Percentiles rank a stretch among this genome's conserved stretches.
These are phyloP conservation scores for Jordanella pulchra DNA, from an alignment of 2,797 vertebrate genomes.

Conservation along the genomic window DNA sequence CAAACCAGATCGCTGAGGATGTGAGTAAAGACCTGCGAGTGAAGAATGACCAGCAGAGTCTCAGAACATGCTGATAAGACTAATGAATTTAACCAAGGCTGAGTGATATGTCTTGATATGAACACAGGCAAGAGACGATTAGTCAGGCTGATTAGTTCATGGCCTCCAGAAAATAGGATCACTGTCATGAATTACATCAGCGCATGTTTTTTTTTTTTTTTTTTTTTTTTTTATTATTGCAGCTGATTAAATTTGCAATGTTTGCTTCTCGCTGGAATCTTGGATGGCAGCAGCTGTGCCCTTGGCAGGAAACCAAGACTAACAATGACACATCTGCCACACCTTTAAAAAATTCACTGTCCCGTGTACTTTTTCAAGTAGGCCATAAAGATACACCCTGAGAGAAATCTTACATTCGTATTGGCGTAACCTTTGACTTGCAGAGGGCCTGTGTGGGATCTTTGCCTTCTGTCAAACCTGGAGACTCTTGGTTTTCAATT, in stretches of 20 bases:
- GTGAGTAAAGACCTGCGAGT: conserved; percentile 62
- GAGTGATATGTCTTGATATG: conserved; percentile 39
- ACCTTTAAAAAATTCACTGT: conserved; percentile 39
- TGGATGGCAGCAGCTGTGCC: conserved; percentile 17
- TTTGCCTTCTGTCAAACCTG: conserved; percentile 38
- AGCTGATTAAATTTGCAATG: conserved; percentile 39
- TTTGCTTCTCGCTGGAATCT: conserved; percentile 38
- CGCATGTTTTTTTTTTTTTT: conserved; percentile 5
- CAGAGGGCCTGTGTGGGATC: conserved; percentile 22
- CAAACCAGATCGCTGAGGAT: conserved; percentile 54
- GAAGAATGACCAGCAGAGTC: conserved; percentile 53
- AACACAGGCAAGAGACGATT: conserved; percentile 35
- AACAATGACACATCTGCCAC: conserved; percentile 35
- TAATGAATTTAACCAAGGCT: conserved; percentile 54
- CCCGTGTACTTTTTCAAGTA: conserved; percentile 42
- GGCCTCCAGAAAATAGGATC: conserved; percentile 34
- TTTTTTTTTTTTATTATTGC: conserved; percentile 19
- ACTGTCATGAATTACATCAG: conserved; percentile 36
- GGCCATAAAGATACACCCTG: conserved; percentile 24
- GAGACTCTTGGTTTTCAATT: conserved; percentile 32
- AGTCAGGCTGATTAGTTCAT: conserved; percentile 59
- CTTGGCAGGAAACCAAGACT: conserved; percentile 50
- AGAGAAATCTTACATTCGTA: conserved; percentile 39
- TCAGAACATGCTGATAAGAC: conserved; percentile 70
- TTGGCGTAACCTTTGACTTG: conserved; percentile 60